Evolutionary conservation across 2,797 vertebrate species (phyloP).

Genomic region (Centroberyx gerrardi): DNA sequence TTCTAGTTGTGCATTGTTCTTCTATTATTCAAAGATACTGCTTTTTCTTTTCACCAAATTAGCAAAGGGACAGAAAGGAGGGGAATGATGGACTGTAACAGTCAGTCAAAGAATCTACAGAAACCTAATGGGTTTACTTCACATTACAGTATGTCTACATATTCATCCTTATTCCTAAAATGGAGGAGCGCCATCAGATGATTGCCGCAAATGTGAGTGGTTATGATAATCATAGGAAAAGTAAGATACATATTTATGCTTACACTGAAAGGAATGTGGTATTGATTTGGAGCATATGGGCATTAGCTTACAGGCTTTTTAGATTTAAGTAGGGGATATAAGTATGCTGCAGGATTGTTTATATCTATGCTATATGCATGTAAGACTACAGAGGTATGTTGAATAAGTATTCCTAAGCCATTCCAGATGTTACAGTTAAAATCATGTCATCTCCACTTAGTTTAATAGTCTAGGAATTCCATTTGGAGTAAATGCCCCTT

Average conservation of each 20-base stretch:
- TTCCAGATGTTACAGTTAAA: conserved; percentile 82
- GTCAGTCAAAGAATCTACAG: conserved; percentile 56
- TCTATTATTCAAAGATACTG: conserved; percentile 58
- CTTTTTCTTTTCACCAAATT: conserved; percentile 53
- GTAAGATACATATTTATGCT: conserved; percentile 72
- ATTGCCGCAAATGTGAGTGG: conserved; percentile 67
- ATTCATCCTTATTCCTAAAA: conserved; percentile 26
- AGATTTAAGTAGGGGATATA: conserved; percentile 71
- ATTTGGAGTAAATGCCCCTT: conserved; percentile 77
- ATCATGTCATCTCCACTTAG: conserved; percentile 83
- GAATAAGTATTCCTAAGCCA: conserved; percentile 75
- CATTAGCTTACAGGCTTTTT: conserved; percentile 79
- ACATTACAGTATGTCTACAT: conserved; percentile 51
- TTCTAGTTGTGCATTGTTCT: conserved; percentile 61
- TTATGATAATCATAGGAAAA: conserved; percentile 73
- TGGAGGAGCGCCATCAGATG: conserved; percentile 53
- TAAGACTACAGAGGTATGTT: conserved; percentile 66
- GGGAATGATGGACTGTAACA: conserved; percentile 45
- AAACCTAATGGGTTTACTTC: conserved; percentile 62
- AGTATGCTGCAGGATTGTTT: conserved; percentile 72
- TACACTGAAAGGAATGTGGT: conserved; percentile 70
- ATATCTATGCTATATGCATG: conserved; percentile 72
- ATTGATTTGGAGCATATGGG: conserved; percentile 75
- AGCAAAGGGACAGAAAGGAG: conserved; percentile 30
- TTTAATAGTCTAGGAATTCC: conserved; percentile 70